phyloP scores from a whole-genome alignment of 2,113 vertebrate species.

The Micromys minutus region DNA sequence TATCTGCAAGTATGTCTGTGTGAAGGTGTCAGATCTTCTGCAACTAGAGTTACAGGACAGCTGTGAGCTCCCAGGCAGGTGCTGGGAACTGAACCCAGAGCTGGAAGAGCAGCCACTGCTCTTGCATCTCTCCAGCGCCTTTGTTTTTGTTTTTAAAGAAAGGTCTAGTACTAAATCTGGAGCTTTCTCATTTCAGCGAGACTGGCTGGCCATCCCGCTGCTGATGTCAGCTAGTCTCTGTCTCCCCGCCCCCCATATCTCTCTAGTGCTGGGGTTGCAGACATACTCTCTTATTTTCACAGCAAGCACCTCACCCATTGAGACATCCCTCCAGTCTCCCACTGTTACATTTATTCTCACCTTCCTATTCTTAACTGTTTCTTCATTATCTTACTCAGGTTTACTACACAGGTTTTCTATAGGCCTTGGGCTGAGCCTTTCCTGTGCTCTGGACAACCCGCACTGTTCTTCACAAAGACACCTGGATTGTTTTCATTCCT shows the following conservation, averaged over 20 bases:
- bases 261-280: not conserved
- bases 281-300: not conserved
- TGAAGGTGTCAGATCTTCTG: not conserved
- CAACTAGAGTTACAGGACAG: not conserved
- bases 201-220: not conserved
- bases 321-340: too few relatives aligned
- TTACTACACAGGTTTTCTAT: not conserved
- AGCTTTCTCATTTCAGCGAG: not conserved
- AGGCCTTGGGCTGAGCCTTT: not conserved
- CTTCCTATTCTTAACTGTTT: not conserved
- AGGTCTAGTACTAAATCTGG: not conserved
- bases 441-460: not conserved
- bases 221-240: not conserved
- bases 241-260: not conserved
- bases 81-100: not conserved
- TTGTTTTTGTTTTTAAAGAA: not conserved
- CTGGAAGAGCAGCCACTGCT: not conserved
- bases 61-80: not conserved
- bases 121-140: not conserved
- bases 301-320: not conserved
- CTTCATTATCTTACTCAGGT: constrained; percentile 1
- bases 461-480: constrained; percentile 2
- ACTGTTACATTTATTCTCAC: not conserved
- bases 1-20: not conserved
- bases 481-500: not conserved